Evolutionary conservation across 2,888 invertebrate genomes (phyloP).

Genomic region (Chironomus tentans): DNA sequence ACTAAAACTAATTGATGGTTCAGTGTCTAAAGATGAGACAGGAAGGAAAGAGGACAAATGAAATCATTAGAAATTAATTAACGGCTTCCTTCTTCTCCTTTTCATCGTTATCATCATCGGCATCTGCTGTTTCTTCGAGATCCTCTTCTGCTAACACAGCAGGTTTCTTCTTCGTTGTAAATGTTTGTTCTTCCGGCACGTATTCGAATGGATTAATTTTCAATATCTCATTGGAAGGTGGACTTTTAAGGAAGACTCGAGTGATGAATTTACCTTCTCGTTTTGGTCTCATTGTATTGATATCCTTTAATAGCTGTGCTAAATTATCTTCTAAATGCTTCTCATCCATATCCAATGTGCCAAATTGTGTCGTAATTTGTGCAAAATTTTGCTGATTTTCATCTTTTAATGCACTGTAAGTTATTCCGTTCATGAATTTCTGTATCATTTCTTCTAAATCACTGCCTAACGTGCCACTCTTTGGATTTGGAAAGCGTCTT

Average conservation of each 20-base stretch:
- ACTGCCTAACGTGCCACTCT: constrained; percentile 55
- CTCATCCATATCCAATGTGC: constrained; percentile 66
- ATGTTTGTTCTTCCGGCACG: constrained; percentile 36
- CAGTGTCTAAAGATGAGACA: neutral
- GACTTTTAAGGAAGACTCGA: constrained; percentile 54
- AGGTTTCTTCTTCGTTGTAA: neutral
- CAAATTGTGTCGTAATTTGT: constrained; percentile 54
- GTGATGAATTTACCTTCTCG: constrained; percentile 61
- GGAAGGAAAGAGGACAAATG: neutral
- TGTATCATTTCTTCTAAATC: constrained; percentile 54
- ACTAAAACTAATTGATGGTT: neutral
- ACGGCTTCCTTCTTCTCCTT: constrained; percentile 13
- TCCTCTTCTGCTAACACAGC: neutral
- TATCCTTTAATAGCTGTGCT: constrained; percentile 52
- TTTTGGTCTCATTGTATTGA: constrained; percentile 56
- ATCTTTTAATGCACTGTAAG: constrained; percentile 57
- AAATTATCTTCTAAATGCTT: constrained; percentile 66
- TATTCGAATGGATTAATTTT: constrained; percentile 56
- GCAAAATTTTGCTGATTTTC: constrained; percentile 64
- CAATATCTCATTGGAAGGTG: constrained; percentile 56
- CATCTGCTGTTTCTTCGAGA: neutral
- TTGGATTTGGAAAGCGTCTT: constrained; percentile 61
- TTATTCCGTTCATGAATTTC: constrained; percentile 60
- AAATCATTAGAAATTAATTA: constrained; percentile 6
- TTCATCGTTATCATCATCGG: neutral